Base-by-base conservation (phyloP, 2,888 invertebrate species). In the Caenorhabditis wallacei region DNA sequence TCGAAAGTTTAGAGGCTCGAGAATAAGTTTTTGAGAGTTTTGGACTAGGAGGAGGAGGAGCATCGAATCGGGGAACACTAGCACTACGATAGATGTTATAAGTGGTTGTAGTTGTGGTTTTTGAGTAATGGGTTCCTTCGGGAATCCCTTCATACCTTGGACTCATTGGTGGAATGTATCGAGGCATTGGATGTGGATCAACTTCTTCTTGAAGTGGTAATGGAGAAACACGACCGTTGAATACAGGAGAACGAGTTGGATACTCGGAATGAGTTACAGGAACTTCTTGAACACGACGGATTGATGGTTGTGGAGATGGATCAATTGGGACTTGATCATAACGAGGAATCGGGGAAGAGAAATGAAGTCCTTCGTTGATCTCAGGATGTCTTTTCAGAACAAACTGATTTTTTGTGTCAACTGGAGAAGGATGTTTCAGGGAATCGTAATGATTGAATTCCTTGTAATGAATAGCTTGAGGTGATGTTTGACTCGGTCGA, bases 401-500 rank as follows among this genome's bases (percentile, higher is more conserved):
- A 53, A 54, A 46, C 11, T 69, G 54, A 0, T 61, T 53, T 22
- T 40, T 30, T 4, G 59, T 64, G 30, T 71, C 59, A 13, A 37
- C 43, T 18, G 82, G 76, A 26, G 37, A 20, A 5, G 61, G 53
- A 51, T 82, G 76, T 71, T 82, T 82, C 54, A 82, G 37, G 0
- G 71, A 59, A 30, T 82, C 82, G 61, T 82, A 82, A 26, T 82
- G 59, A 37, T 71, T 82, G 70, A 82, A 82, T 22, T 82, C 82
- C 16, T 18, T 53, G 59, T 40, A 71, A 26, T 26, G 24, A n/a
- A n/a, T 18, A 1, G 56, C 22, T 46, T 69, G 72, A 1, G 51
- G 11, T 7, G 74, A 13, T 7, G 57, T 7, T 10, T 37, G 66
- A 54, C 53, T 22, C 18, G 22, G 59, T 35, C 71, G 71, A 59